A percentile compares a stretch with the other conserved stretches of the same genome.
These are phyloP conservation scores for Limnephilus marmoratus DNA, from an alignment of 2,888 invertebrate species.

Conservation along the genomic window DNA sequence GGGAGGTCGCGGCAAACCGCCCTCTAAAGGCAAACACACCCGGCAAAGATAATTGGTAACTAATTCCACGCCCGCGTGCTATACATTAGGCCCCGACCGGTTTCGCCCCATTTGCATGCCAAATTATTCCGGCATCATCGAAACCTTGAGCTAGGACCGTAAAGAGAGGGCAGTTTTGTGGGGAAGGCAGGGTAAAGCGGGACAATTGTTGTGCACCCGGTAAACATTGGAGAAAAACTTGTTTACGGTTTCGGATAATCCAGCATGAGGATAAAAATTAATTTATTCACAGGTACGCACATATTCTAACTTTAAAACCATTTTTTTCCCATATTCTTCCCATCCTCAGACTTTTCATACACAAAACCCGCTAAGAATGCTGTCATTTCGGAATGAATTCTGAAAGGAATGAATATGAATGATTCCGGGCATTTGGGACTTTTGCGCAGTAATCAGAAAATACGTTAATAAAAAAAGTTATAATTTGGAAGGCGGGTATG, in stretches of 20 bases:
- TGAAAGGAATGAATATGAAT: too few species aligned
- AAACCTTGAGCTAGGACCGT: constrained; percentile 2
- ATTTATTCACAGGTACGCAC: too few species aligned
- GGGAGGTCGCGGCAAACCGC: not conserved
- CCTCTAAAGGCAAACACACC: constrained; percentile 46
- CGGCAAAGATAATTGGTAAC: constrained; percentile 52
- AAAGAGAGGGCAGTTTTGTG: not conserved
- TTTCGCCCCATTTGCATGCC: constrained; percentile 43
- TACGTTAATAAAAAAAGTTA: too few species aligned
- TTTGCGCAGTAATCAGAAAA: too few species aligned
- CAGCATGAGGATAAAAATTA: not conserved
- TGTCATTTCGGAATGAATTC: too few species aligned
- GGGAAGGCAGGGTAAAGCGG: not conserved
- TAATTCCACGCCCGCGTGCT: constrained; percentile 42
- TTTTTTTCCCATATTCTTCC: too few species aligned
- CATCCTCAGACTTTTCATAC: too few species aligned
- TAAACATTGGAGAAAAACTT: not conserved
- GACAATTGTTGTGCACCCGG: not conserved
- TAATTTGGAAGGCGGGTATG: too few species aligned
- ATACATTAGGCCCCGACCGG: constrained; percentile 48
- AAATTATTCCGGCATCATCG: constrained; percentile 53
- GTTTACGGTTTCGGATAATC: not conserved
- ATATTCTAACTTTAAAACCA: too few species aligned
- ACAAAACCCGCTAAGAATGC: too few species aligned
- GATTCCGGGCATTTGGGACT: too few species aligned